Percentiles rank a stretch among this genome's conserved stretches.
Conservation (phyloP, 2,113 vertebrate species). For the Paramisgurnus dabryanus region DNA sequence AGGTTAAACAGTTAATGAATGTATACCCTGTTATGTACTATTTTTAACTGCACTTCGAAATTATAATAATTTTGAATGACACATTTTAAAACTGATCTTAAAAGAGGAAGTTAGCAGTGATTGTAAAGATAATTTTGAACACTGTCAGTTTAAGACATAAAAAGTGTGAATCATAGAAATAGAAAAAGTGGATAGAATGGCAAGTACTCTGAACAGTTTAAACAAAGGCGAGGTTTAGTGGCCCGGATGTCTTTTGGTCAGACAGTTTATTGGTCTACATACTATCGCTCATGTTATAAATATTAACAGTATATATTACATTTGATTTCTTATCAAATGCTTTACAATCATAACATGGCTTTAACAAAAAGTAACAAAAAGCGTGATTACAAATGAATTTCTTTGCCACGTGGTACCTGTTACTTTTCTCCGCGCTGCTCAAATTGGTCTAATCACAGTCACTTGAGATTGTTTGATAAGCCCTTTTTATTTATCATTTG, state of each 20-base stretch:
- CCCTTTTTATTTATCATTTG: neutral
- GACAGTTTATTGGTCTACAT: neutral
- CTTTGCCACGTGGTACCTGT: neutral
- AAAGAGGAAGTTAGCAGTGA: no score
- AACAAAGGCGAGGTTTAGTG: neutral
- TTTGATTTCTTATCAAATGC: neutral
- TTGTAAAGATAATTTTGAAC: neutral
- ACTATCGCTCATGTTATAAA: neutral
- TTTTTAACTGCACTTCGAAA: neutral
- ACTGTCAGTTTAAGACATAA: neutral
- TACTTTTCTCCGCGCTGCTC: neutral
- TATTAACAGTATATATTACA: neutral
- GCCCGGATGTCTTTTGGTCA: neutral
- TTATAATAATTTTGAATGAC: no score
- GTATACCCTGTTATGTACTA: neutral
- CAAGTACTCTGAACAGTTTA: rapidly evolving
- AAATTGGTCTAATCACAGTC: neutral
- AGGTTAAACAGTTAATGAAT: neutral
- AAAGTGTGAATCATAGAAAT: neutral
- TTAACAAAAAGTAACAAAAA: no score
- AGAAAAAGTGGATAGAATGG: neutral
- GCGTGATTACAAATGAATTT: no score
- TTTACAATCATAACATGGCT: neutral
- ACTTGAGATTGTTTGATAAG: neutral
- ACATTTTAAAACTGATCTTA: no score